Percentiles rank a stretch among this genome's conserved stretches.
Conservation (phyloP, 2,888 invertebrate species). For the Formica aserva region DNA sequence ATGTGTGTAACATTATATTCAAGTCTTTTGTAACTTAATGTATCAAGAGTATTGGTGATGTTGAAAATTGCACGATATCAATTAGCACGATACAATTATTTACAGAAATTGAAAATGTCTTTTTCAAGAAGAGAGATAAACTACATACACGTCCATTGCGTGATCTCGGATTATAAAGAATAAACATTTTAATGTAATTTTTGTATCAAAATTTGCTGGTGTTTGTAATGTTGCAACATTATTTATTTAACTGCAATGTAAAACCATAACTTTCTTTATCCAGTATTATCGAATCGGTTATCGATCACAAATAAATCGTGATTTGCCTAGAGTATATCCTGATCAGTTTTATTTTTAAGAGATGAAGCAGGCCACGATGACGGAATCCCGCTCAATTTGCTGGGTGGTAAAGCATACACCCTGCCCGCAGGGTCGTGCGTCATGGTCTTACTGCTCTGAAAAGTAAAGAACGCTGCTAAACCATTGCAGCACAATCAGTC, state of each 20-base stretch:
- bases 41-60: neutral
- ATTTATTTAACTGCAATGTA: neutral
- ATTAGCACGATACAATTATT: slow-evolving; percentile 18
- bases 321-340: slow-evolving; percentile 55
- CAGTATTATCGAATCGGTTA: neutral
- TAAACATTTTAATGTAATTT: neutral
- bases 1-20: neutral
- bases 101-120: slow-evolving; percentile 12
- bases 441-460: slow-evolving; percentile 68
- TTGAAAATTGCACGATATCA: slow-evolving; percentile 2
- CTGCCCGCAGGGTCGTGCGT: slow-evolving; percentile 59
- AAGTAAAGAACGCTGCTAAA: slow-evolving; percentile 34
- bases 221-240: neutral
- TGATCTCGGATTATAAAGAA: neutral
- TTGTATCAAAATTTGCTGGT: neutral
- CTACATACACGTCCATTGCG: neutral
- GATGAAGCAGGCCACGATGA: slow-evolving; percentile 47
- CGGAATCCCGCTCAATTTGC: slow-evolving; percentile 61
- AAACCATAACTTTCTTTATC: neutral
- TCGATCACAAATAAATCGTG: slow-evolving; percentile 11
- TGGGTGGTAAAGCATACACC: slow-evolving; percentile 52
- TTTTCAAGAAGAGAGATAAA: neutral
- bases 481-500: neutral
- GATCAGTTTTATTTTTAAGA: slow-evolving; percentile 56
- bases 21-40: slow-evolving; percentile 4